phyloP scores from a whole-genome alignment of 1,140 invertebrate species.

The Pachyrhynchus sulphureomaculatus region DNA sequence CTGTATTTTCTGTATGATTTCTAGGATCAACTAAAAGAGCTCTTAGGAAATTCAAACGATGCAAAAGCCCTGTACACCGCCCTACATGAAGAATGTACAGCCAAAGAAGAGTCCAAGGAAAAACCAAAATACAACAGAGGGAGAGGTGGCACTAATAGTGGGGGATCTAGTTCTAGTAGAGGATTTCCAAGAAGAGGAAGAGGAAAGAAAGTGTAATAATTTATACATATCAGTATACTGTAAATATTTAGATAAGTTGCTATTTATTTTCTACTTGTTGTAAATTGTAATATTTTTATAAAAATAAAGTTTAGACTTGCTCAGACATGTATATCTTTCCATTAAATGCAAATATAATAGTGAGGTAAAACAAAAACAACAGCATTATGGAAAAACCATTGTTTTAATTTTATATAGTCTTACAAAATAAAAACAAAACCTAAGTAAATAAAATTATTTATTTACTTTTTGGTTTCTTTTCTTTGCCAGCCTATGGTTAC shows the following conservation, averaged over 20 bases:
- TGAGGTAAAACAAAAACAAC: too few relatives aligned
- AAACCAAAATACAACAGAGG: conserved; percentile 9
- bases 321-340: too few relatives aligned
- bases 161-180: background rate
- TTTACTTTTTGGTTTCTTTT: conserved; percentile 54
- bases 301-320: too few relatives aligned
- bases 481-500: conserved; percentile 68
- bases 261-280: too few relatives aligned
- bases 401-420: conserved; percentile 2
- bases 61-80: conserved; percentile 42
- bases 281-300: too few relatives aligned
- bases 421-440: conserved; percentile 9
- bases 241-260: too few relatives aligned
- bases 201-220: background rate
- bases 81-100: conserved; percentile 41
- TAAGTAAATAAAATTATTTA: conserved; percentile 4
- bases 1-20: conserved; percentile 3
- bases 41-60: conserved; percentile 46
- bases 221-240: too few relatives aligned
- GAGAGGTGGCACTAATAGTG: background rate
- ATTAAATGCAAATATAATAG: too few relatives aligned
- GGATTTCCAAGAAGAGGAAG: background rate
- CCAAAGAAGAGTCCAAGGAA: conserved; percentile 30
- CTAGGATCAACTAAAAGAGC: conserved; percentile 45
- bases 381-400: background rate